These are phyloP conservation scores for Polypterus bichir DNA, from an alignment of 2,113 vertebrate genomes.

Conservation along the genomic window DNA sequence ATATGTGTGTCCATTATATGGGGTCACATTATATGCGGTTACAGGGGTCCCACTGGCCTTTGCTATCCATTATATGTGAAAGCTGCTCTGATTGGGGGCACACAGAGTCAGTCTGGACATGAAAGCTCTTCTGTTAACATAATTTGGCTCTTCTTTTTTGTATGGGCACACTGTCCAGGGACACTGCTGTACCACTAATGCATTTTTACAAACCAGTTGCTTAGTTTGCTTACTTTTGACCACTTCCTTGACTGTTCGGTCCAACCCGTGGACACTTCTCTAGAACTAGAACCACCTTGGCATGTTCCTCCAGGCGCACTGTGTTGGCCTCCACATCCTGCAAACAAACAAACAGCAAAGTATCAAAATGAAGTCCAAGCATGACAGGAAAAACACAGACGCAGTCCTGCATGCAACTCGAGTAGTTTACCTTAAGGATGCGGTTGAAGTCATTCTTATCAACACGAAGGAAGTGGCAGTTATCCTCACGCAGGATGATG, in stretches of 20 bases:
- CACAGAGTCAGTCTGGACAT: too few relatives aligned
- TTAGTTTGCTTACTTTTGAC: conserved; percentile 29
- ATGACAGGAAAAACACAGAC: background rate
- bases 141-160: too few relatives aligned
- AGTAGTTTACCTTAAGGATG: conserved; percentile 70
- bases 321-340: conserved; percentile 93
- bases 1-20: too few relatives aligned
- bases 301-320: conserved; percentile 82
- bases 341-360: background rate
- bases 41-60: too few relatives aligned
- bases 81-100: too few relatives aligned
- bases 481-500: conserved; percentile 82
- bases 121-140: too few relatives aligned
- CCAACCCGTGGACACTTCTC: conserved; percentile 59
- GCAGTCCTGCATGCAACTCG: background rate
- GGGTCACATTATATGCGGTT: too few relatives aligned
- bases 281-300: conserved; percentile 76
- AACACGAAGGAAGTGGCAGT: conserved; percentile 85
- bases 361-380: background rate
- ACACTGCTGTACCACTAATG: too few relatives aligned
- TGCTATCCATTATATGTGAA: too few relatives aligned
- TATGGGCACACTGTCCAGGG: too few relatives aligned
- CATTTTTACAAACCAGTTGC: too few relatives aligned
- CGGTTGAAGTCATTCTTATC: conserved; percentile 91
- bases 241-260: conserved; percentile 38